Evolutionary conservation across 1,140 invertebrate species (phyloP).

Genomic region (Cecropterus lyciades): DNA sequence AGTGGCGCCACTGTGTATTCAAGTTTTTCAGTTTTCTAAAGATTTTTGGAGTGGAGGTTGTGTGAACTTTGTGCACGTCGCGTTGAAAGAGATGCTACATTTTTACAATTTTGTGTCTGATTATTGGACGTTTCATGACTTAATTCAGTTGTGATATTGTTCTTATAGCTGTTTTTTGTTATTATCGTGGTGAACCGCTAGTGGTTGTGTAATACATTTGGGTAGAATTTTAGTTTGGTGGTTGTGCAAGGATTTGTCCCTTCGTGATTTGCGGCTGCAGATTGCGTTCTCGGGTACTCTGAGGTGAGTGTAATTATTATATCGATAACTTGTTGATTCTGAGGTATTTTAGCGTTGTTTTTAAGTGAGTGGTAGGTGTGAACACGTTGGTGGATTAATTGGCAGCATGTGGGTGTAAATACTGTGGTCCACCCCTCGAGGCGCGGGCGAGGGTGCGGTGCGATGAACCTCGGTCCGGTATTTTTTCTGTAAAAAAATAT

Average conservation of each 20-base stretch:
- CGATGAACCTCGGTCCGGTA: background rate
- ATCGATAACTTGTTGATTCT: constrained; percentile 2
- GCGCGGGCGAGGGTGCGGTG: constrained; percentile 21
- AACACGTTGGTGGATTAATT: constrained; percentile 10
- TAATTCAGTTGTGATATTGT: constrained; percentile 64
- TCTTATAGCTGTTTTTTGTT: constrained; percentile 47
- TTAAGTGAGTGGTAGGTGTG: constrained; percentile 1
- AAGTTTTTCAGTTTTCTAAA: constrained; percentile 75
- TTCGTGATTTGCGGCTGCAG: constrained; percentile 50
- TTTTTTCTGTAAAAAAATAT: background rate
- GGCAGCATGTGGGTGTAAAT: constrained; percentile 31
- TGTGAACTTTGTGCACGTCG: constrained; percentile 55
- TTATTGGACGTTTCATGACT: constrained; percentile 71
- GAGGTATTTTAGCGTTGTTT: background rate
- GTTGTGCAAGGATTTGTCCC: constrained; percentile 73
- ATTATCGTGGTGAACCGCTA: constrained; percentile 53
- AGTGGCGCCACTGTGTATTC: constrained; percentile 52
- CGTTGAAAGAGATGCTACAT: constrained; percentile 68
- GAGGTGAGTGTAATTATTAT: constrained; percentile 44
- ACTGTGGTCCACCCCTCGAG: constrained; percentile 13
- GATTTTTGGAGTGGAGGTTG: constrained; percentile 66
- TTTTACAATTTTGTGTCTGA: constrained; percentile 64
- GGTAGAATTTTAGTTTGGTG: constrained; percentile 69
- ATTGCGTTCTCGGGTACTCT: constrained; percentile 38
- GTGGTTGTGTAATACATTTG: constrained; percentile 68